phyloP scores from a whole-genome alignment of 2,888 invertebrate genomes.

The Megaustenia siamemsis region DNA sequence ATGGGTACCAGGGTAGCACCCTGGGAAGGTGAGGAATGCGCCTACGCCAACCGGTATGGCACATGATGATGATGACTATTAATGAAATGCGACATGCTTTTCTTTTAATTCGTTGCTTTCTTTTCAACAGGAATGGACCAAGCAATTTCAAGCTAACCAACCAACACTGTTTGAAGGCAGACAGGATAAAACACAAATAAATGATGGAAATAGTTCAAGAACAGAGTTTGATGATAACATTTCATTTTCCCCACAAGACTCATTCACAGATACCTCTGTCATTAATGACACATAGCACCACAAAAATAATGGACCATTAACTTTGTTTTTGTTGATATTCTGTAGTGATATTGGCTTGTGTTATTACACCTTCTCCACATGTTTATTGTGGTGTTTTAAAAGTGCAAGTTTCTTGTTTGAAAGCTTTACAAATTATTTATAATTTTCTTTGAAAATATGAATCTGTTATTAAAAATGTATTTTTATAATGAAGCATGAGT shows the following conservation, averaged over 20 bases:
- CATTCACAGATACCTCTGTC: neutral
- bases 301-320: neutral
- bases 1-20: too few species aligned
- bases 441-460: too few species aligned
- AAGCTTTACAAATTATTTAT: too few species aligned
- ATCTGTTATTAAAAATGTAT: too few species aligned
- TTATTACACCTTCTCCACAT: too few species aligned
- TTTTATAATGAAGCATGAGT: too few species aligned
- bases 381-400: too few species aligned
- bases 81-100: too few species aligned
- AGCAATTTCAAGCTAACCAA: conserved; percentile 62
- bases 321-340: neutral
- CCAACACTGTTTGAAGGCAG: conserved; percentile 58
- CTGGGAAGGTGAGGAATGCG: too few species aligned
- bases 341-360: neutral
- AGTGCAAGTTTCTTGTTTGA: too few species aligned
- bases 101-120: neutral
- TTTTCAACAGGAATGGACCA: conserved; percentile 64
- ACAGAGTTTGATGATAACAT: neutral
- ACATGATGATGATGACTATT: too few species aligned
- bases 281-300: conserved; percentile 7
- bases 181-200: conserved; percentile 58
- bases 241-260: neutral
- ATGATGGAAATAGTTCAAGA: conserved; percentile 57
- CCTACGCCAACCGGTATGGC: too few species aligned